Conservation (phyloP, 1,140 invertebrate species). For the Elysia chlorotica region DNA sequence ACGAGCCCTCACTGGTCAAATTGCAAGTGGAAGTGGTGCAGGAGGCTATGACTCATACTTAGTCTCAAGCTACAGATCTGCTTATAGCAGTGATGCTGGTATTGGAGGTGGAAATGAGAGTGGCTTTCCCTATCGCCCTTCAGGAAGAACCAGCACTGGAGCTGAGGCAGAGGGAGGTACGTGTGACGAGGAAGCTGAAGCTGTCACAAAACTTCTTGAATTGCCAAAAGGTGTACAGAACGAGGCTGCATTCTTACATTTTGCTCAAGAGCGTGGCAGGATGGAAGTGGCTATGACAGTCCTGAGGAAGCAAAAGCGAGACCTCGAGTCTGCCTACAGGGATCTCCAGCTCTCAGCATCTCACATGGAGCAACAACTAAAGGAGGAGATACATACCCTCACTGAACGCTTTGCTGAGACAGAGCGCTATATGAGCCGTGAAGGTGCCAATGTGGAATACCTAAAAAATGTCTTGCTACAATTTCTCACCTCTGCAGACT, state of each 20-base stretch:
- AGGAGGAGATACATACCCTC: constrained; percentile 67
- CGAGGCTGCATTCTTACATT: constrained; percentile 75
- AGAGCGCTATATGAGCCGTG: constrained; percentile 76
- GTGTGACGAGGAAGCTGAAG: constrained; percentile 42
- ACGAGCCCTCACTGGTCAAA: constrained; percentile 47
- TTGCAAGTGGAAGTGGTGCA: constrained; percentile 4
- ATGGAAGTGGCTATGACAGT: constrained; percentile 79
- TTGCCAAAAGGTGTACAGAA: constrained; percentile 39
- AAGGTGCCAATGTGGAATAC: constrained; percentile 87
- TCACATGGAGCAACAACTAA: constrained; percentile 67
- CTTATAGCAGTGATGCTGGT: no score
- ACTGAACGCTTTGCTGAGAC: constrained; percentile 68
- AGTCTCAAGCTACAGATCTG: no score
- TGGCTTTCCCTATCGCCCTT: neutral
- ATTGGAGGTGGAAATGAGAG: no score
- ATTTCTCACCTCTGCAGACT: constrained; percentile 70
- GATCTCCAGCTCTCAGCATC: constrained; percentile 70
- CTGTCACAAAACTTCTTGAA: constrained; percentile 44
- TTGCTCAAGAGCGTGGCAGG: constrained; percentile 80
- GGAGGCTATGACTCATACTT: no score
- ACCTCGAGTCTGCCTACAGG: constrained; percentile 72
- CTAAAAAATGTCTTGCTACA: constrained; percentile 88
- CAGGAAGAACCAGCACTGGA: neutral
- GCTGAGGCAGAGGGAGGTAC: neutral
- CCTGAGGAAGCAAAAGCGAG: constrained; percentile 74